phyloP scores from a whole-genome alignment of 2,113 vertebrate species.

The Pterocles burchelli region DNA sequence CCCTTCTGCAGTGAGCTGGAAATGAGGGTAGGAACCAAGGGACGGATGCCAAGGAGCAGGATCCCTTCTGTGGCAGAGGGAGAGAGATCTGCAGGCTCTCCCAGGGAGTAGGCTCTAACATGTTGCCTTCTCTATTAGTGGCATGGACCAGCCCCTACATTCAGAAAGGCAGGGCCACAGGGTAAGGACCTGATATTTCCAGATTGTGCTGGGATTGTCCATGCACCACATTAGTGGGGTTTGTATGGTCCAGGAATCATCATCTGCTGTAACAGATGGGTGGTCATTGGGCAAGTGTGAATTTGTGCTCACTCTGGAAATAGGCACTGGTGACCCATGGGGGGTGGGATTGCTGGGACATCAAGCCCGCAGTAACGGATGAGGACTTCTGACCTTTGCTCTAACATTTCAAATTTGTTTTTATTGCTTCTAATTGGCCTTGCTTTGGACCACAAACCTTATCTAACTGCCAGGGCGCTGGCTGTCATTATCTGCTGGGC shows the following conservation, averaged over 20 bases:
- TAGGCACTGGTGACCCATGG: neutral
- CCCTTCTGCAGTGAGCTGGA: neutral
- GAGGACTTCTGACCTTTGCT: conserved; percentile 53
- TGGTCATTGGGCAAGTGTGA: neutral
- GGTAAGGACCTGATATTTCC: neutral
- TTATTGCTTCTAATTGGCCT: conserved; percentile 62
- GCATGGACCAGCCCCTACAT: neutral
- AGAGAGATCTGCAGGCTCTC: neutral
- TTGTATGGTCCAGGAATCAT: neutral
- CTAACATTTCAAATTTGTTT: conserved; percentile 52
- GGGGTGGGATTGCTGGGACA: too few relatives aligned
- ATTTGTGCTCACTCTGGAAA: neutral
- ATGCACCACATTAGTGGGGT: neutral
- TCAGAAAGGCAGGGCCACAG: neutral
- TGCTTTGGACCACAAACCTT: conserved; percentile 28
- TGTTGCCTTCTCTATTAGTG: neutral
- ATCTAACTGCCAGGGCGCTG: conserved; percentile 12
- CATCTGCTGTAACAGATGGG: neutral
- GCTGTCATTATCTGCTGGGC: conserved; percentile 37
- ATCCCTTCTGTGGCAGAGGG: neutral
- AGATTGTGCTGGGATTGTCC: neutral
- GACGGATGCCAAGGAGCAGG: neutral
- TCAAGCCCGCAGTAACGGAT: neutral
- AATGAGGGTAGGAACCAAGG: neutral
- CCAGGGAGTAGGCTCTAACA: neutral